Base-by-base conservation (phyloP, 2,797 vertebrate genomes). In the Schizopygopsis pylzovi region DNA sequence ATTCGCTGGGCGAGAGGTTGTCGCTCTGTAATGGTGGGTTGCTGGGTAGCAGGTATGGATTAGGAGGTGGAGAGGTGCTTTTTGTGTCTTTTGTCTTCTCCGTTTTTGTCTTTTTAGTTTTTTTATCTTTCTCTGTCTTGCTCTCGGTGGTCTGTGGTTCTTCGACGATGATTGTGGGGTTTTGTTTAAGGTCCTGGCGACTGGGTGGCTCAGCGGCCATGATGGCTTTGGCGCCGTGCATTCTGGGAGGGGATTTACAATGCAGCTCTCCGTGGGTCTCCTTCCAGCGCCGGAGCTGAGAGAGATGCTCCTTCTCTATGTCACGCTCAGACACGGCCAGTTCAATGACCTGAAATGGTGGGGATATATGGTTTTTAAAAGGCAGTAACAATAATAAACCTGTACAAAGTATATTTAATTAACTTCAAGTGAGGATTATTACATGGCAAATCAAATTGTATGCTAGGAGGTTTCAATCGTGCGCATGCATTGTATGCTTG, bases 171-270 rank as follows among this genome's bases (percentile, higher is more conserved):
- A 99, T 98, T 85, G 97, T 97, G 0, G 98, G 97, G 9, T 93
- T 94, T 37, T 98, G 95, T 20, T 91, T 94, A 87, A 98, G 94
- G 43, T 96, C 94, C 86, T 96, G 96, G 6, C 92, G 92, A 43
- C 94, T 93, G 0, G 96, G 96, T 0, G 96, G 96, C 88, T 99
- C 98, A 0, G 97, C 95, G 0, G 95, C 92, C 70, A 97, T 97
- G 93, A 99, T 98, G 87, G 98, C 98, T 89, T 96, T 97, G 86
- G 98, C 97, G 0, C 98, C 98, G 0, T 99, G 98, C 94, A 99
- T 95, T 91, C 98, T 96, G 0, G 97, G 96, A 37, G 96, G 96
- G 28, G 97, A 97, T 89, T 95, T 95, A 91, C 95, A 97, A 92
- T 92, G 95, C 78, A 98, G 95, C 89, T 99, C 97, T 52, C 98